Percentiles rank a stretch among this genome's conserved stretches.
Conservation (phyloP, 2,888 invertebrate species). For the Caenorhabditis drosophilae region DNA sequence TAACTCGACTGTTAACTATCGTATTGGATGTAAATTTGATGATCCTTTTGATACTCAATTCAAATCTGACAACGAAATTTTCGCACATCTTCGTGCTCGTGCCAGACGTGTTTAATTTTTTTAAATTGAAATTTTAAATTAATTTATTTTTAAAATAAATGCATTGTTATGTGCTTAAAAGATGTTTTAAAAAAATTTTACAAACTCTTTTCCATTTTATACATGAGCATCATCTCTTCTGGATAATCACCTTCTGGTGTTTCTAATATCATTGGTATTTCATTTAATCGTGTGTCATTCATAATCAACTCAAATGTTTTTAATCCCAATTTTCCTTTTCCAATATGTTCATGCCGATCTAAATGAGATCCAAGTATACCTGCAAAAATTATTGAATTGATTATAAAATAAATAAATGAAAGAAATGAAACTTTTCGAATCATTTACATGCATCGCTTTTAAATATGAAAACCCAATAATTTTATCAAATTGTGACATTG, state of each 20-base stretch:
- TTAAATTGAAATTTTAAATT: slow-evolving; percentile 3
- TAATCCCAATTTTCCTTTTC: slow-evolving; percentile 71
- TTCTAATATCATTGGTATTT: slow-evolving; percentile 71
- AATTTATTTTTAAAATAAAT: slow-evolving; percentile 2
- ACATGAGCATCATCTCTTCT: slow-evolving; percentile 54
- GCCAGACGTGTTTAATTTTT: slow-evolving; percentile 40
- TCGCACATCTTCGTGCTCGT: slow-evolving; percentile 55
- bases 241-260: slow-evolving; percentile 69
- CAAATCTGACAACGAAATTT: slow-evolving; percentile 64
- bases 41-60: slow-evolving; percentile 66
- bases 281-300: slow-evolving; percentile 70
- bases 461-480: slow-evolving; percentile 71
- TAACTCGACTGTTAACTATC: slow-evolving; percentile 64
- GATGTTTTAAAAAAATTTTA: background rate
- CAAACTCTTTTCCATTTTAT: slow-evolving; percentile 35
- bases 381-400: slow-evolving; percentile 37
- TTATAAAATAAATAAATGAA: background rate
- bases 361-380: slow-evolving; percentile 70
- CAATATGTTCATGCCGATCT: slow-evolving; percentile 73
- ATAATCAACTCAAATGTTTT: slow-evolving; percentile 70
- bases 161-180: background rate
- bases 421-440: slow-evolving; percentile 71
- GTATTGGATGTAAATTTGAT: slow-evolving; percentile 68
- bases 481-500: slow-evolving; percentile 70
- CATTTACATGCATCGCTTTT: slow-evolving; percentile 73